Conservation (phyloP, 2,797 vertebrate genomes). For the Austrolebias charrua region DNA sequence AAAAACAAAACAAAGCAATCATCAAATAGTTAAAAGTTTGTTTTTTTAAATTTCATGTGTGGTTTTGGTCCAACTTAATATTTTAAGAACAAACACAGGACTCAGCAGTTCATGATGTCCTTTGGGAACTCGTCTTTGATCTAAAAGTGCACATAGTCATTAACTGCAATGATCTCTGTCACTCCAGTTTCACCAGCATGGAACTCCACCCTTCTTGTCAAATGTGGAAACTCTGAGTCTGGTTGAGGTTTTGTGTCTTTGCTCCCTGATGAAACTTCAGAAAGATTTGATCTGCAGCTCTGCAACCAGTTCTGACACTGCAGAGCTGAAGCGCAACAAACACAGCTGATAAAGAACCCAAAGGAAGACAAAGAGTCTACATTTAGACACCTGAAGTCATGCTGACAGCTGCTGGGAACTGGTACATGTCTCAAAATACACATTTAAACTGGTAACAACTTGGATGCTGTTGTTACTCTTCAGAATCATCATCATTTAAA, state of each 20-base stretch:
- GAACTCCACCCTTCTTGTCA: constrained; percentile 60
- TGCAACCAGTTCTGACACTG: constrained; percentile 9
- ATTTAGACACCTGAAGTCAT: no score
- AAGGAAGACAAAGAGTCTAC: not conserved
- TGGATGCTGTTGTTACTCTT: not conserved
- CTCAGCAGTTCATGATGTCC: no score
- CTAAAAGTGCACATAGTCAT: constrained; percentile 9
- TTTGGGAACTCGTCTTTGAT: not conserved
- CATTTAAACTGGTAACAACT: no score
- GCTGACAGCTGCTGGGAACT: not conserved
- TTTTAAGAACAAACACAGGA: not conserved
- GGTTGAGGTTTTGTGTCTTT: constrained; percentile 52
- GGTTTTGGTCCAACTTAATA: not conserved
- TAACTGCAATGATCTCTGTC: not conserved
- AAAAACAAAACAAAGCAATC: no score
- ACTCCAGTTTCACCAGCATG: constrained; percentile 31
- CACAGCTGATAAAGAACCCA: not conserved
- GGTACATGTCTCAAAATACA: no score
- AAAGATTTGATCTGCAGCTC: constrained; percentile 39
- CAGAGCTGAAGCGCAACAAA: constrained; percentile 13
- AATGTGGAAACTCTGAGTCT: constrained; percentile 67
- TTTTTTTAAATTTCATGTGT: no score
- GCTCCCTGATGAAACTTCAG: constrained; percentile 42
- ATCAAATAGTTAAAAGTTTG: no score
- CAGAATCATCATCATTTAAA: not conserved